Evolutionary conservation across 2,113 vertebrate genomes (phyloP), one percentile per base, ranked within the genome.

Genomic region (Sceloporus undulatus): DNA sequence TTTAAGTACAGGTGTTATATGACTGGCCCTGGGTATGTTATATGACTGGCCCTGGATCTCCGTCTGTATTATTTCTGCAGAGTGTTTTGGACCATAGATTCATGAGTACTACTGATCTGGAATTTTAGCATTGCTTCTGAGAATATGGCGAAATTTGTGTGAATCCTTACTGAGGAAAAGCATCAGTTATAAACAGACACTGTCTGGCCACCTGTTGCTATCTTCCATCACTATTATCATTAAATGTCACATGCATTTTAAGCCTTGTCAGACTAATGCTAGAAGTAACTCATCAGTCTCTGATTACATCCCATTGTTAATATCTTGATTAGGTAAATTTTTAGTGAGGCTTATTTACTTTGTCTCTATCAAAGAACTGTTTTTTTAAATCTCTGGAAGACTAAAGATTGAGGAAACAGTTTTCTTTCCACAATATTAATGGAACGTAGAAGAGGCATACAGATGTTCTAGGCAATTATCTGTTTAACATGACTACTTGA

Each of bases 391-490:
- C 74, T 65, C 65, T 52, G 27, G 56, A 75, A 79, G 76, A 52
- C 34, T 65, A 75, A 87, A 82, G 10, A 13, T 59, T 59, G 56
- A 10, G 16, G 25, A 23, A 48, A 42, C 34, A n/a, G 34, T 27
- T 87, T 81, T 16, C 56, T 34, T 91, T 94, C 91, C 84, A 85
- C 40, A 88, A 83, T 90, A 87, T 91, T 89, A 92, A 93, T 91
- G 23, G 38, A 10, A 74, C 66, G 21, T 85, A 91, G 75, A 59
- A 48, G 48, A 48, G 48, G 48, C 34, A 34, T 87, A 84, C 94
- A 95, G 88, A 96, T 95, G 91, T 91, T 86, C 38, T 92, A 85
- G 79, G 90, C 56, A 95, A 95, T 90, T 95, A 94, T 2, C 70
- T 14, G 81, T 92, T 94, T 86, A 92, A 95, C 34, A 93, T 92